A percentile compares a stretch with the other conserved stretches of the same genome.
Conservation (phyloP, 2,797 vertebrate species). For the Loriculus beryllinus region DNA sequence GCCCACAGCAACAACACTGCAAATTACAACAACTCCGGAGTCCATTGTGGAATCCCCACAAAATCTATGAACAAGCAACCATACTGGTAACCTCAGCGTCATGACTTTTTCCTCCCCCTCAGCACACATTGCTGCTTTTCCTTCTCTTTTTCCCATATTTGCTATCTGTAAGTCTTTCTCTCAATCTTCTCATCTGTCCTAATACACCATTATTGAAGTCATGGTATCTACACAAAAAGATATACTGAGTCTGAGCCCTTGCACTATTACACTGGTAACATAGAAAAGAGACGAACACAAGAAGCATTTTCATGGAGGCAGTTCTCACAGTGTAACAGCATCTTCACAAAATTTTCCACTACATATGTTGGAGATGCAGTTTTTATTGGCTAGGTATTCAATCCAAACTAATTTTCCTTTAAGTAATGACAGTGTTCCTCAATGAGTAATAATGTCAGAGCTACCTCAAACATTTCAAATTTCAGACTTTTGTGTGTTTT, state of each 20-base stretch:
- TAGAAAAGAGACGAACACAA: not conserved
- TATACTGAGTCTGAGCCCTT: not conserved
- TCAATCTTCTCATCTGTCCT: not conserved
- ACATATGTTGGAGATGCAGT: not conserved
- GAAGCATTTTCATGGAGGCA: not conserved
- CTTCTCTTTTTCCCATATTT: not conserved
- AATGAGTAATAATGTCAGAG: not conserved
- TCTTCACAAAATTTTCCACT: not conserved
- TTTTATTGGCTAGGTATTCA: not conserved
- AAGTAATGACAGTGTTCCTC: not conserved
- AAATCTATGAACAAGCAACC: not conserved
- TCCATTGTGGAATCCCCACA: not conserved
- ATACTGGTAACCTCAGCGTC: not conserved
- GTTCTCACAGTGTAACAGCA: not conserved
- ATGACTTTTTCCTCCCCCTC: not conserved
- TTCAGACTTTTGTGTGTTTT: not conserved
- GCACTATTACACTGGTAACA: fast-evolving
- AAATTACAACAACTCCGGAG: not conserved
- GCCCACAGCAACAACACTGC: not conserved
- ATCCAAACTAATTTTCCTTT: not conserved
- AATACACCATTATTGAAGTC: not conserved
- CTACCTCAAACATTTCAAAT: not conserved
- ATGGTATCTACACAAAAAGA: not conserved
- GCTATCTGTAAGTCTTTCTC: not conserved
- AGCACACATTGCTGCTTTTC: not conserved